These are phyloP conservation scores for Stegostoma tigrinum DNA, from an alignment of 2,113 vertebrate species.

Conservation along the genomic window DNA sequence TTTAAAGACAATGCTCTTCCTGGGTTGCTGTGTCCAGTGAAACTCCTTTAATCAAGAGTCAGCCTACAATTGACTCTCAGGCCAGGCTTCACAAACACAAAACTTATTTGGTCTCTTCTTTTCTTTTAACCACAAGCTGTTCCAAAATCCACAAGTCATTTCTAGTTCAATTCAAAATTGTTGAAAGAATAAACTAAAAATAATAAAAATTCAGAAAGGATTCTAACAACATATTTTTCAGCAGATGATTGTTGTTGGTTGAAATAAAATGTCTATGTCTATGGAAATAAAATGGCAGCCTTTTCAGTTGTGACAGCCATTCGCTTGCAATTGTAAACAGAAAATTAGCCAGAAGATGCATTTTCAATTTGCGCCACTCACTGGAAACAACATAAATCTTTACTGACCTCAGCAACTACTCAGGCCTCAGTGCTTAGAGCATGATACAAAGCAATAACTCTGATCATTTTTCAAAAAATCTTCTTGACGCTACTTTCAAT, in stretches of 20 bases:
- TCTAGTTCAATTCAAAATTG: too few species aligned
- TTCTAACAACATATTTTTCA: neutral
- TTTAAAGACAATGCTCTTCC: too few species aligned
- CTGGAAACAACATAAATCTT: neutral
- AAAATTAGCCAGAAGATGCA: neutral
- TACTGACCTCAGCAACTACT: neutral
- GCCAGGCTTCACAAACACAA: too few species aligned
- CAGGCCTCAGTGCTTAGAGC: neutral
- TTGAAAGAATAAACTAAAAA: too few species aligned
- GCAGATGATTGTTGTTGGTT: neutral
- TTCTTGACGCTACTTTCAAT: too few species aligned
- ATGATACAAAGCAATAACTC: neutral
- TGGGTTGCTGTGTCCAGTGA: too few species aligned
- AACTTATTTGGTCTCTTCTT: too few species aligned
- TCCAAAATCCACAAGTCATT: too few species aligned
- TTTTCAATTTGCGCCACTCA: neutral
- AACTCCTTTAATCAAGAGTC: too few species aligned
- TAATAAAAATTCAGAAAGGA: neutral
- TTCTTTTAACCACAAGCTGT: too few species aligned
- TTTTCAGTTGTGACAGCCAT: neutral
- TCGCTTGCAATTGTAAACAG: neutral
- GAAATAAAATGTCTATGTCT: neutral
- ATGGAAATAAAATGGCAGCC: too few species aligned
- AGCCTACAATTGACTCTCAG: too few species aligned
- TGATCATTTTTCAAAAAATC: neutral